Evolutionary conservation across 2,113 vertebrate species (phyloP), one percentile per base, ranked within the genome.

Genomic region (Oenanthe melanoleuca): DNA sequence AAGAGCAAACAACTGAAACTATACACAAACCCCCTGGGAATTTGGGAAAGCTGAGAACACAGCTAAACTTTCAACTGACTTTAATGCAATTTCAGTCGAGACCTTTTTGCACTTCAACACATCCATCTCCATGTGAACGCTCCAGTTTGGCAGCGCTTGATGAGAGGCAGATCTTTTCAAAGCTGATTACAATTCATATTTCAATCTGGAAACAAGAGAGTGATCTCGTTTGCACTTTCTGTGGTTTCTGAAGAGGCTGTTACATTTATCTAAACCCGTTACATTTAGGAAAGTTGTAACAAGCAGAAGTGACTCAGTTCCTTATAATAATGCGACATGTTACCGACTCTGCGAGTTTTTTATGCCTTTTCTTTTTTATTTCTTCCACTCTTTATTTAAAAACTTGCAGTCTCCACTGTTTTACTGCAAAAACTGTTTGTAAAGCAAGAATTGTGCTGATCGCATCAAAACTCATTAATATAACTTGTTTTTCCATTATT

Each of bases 401-500:
- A 95, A 93, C 79, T 44, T 94, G 86, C 40, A 80, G 49, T 10
- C 93, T 88, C 77, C 71, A 93, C 88, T 81, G 84, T 91, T 94
- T 95, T 47, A 94, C 44, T 89, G 73, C 86, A 91, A 96, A 94
- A 88, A 91, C 73, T 94, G 96, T 96, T 88, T 95, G 92, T 94
- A 88, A 96, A 96, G 94, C 75, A 95, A 34, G 64, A 95, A 96
- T 91, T 96, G 89, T 92, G 95, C 87, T 61, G 96, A 96, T 96
- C 63, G 0, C 93, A 95, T 94, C 96, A 95, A 97, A 98, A 96
- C 96, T 96, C 97, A 97, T 97, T 97, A 98, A 97, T 88, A 97
- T 94, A 94, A 97, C 96, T 97, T 95, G 92, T 95, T 97, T 95
- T 93, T 95, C 96, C 92, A 97, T 97, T 97, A 98, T 98, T 97